These are phyloP conservation scores for Jacana jacana DNA, from an alignment of 2,113 vertebrate species.

Conservation along the genomic window DNA sequence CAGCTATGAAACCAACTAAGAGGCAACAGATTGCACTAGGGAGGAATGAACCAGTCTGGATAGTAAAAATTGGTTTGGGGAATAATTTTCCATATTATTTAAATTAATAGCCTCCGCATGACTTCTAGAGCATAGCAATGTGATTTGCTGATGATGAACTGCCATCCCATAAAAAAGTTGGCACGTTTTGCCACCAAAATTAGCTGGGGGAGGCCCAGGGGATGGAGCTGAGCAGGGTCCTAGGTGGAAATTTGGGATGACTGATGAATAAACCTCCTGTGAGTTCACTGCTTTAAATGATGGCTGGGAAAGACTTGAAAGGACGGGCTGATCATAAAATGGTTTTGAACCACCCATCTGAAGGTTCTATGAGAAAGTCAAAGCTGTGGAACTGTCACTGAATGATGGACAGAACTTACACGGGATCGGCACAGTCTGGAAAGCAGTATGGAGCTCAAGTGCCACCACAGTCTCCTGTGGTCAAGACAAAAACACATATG, in stretches of 20 bases:
- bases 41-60: neutral
- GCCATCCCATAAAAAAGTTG: neutral
- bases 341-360: neutral
- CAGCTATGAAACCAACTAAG: neutral
- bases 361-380: neutral
- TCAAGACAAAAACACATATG: neutral
- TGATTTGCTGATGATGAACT: neutral
- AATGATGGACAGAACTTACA: neutral
- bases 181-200: neutral
- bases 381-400: neutral
- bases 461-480: neutral
- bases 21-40: neutral
- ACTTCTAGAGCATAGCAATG: neutral
- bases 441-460: neutral
- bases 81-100: constrained; percentile 36
- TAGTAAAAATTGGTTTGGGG: neutral
- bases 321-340: neutral
- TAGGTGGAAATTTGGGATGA: neutral
- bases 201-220: accelerated
- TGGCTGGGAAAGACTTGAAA: neutral
- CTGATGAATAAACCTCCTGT: neutral
- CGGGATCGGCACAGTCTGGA: neutral
- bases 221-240: neutral
- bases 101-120: neutral
- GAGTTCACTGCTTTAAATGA: neutral